Evolutionary conservation across 2,888 invertebrate genomes (phyloP).

Genomic region (Strigamia crassipes): DNA sequence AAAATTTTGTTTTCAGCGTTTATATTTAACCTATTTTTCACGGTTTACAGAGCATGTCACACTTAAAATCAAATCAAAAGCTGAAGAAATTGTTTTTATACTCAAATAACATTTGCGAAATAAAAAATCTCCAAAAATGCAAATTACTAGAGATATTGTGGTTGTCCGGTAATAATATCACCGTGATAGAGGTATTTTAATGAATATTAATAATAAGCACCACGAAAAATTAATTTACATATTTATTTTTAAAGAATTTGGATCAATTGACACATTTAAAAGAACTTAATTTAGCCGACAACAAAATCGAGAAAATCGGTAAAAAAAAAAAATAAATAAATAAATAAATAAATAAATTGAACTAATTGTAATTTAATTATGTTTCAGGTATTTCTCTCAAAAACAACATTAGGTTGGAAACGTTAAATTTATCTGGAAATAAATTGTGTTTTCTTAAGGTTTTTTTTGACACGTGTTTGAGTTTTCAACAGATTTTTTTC

Average conservation of each 20-base stretch:
- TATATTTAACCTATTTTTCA: not conserved
- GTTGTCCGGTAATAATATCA: constrained; percentile 33
- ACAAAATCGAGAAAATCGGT: constrained; percentile 18
- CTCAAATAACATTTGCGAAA: not conserved
- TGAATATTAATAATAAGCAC: not conserved
- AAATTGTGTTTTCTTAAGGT: constrained; percentile 38
- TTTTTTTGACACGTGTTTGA: too few relatives aligned
- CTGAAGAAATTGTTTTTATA: constrained; percentile 20
- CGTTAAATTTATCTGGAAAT: constrained; percentile 43
- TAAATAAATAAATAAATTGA: not conserved
- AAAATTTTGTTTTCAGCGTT: not conserved
- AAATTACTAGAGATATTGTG: constrained; percentile 17
- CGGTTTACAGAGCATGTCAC: not conserved
- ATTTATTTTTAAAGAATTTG: not conserved
- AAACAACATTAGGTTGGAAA: constrained; percentile 7
- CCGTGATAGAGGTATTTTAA: not conserved
- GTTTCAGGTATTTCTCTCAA: not conserved
- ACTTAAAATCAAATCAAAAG: not conserved
- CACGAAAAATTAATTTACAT: too few relatives aligned
- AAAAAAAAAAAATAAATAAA: not conserved
- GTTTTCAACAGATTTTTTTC: not conserved
- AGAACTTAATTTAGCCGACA: constrained; percentile 38
- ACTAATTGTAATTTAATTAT: not conserved
- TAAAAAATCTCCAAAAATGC: constrained; percentile 37
- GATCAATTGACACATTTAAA: constrained; percentile 30